Conservation (phyloP, 1,140 invertebrate species). For the Apocrypta bakeri region DNA sequence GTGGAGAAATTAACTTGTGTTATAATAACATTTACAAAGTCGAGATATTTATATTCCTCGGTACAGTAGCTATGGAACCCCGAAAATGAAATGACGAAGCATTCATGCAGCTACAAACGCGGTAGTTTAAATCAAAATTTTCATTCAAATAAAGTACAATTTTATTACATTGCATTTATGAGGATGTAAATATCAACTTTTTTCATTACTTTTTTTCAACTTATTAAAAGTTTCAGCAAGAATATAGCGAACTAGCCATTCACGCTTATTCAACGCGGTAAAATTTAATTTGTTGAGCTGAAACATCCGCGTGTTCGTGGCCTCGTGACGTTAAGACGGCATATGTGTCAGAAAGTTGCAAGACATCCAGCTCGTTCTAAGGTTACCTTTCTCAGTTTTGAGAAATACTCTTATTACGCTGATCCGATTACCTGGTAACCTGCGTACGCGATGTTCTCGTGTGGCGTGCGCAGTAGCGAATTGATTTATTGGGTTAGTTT, state of each 20-base stretch:
- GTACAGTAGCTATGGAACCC: no score
- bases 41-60: no score
- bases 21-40: no score
- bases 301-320: neutral
- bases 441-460: neutral
- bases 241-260: neutral
- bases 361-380: neutral
- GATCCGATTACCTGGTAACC: slow-evolving; percentile 38
- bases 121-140: neutral
- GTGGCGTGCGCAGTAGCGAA: neutral
- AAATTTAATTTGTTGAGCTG: slow-evolving; percentile 18
- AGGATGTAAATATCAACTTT: slow-evolving; percentile 11
- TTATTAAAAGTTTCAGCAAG: slow-evolving; percentile 25
- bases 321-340: neutral
- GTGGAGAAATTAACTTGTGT: no score
- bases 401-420: slow-evolving; percentile 38
- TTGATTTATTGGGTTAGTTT: slow-evolving; percentile 21
- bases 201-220: neutral
- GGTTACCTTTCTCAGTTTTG: neutral
- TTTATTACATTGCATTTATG: neutral
- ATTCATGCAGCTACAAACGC: neutral
- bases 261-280: neutral
- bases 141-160: neutral
- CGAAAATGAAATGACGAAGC: neutral
- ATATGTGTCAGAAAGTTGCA: slow-evolving; percentile 32